Percentiles rank a stretch among this genome's conserved stretches.
phyloP scores from a whole-genome alignment of 2,113 vertebrate species.

The Sprattus sprattus region DNA sequence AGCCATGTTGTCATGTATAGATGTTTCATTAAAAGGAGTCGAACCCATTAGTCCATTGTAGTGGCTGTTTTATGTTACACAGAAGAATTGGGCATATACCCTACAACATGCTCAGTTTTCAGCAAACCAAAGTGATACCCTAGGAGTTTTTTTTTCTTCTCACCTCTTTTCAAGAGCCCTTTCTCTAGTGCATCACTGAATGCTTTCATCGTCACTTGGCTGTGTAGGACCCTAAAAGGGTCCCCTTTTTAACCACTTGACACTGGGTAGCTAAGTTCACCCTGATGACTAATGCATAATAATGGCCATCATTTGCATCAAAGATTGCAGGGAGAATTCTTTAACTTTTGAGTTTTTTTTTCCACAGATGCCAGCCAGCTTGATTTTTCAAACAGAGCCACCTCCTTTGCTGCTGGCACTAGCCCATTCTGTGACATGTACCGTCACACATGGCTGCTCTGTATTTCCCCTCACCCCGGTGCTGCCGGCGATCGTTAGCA shows the following conservation, averaged over 20 bases:
- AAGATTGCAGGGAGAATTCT: not conserved
- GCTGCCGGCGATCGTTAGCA: constrained; percentile 59
- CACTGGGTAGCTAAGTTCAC: not conserved
- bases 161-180: constrained; percentile 17
- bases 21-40: constrained; percentile 24
- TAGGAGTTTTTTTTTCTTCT: constrained; percentile 11
- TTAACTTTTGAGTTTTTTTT: not conserved
- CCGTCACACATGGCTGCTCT: not conserved
- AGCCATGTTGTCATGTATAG: constrained; percentile 36
- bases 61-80: constrained; percentile 8
- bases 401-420: not conserved
- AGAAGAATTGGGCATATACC: constrained; percentile 14
- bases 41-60: constrained; percentile 16
- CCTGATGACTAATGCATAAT: constrained; percentile 8
- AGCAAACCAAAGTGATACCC: constrained; percentile 13
- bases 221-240: constrained; percentile 8
- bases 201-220: constrained; percentile 16
- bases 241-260: constrained; percentile 3
- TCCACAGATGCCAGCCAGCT: not conserved
- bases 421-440: not conserved
- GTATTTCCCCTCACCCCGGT: constrained; percentile 54
- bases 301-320: not conserved
- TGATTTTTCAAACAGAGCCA: not conserved
- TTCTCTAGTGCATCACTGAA: constrained; percentile 16
- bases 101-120: constrained; percentile 18